Base-by-base conservation (phyloP, 2,888 invertebrate genomes). In the Xestia rhomboidea region DNA sequence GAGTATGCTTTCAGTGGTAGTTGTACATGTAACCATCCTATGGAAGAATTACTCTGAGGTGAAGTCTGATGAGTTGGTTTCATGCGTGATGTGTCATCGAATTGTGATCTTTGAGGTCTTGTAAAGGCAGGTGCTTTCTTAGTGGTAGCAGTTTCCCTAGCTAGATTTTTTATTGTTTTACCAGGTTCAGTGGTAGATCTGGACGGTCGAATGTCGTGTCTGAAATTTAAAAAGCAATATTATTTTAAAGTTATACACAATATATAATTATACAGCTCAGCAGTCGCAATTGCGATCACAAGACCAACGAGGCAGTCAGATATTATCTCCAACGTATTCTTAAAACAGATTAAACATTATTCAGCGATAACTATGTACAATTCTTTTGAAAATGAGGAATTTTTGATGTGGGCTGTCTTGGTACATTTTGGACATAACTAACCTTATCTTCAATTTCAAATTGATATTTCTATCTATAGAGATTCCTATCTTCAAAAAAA, bases 201-300 rank as follows among this genome's bases (percentile, higher is more conserved):
- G 1, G 1, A 18, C 21, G 1, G 8, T 30, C 1, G 8, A 2
- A 24, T 24, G 13, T 41, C 21, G 18, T 38, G n/a, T 18, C 83
- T 78, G 82, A 1, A 82, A 82, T 46, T 24, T 18, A 54, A 27
- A 54, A 75, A 57, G 13, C 2, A 18, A 30, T 3, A 41, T 74
- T 21, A 81, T 54, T 81, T 6, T 44, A 38, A 38, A 38, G 38
- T 60, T 27, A 27, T 2, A 18, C 3, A 27, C 8, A 27, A 27
- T 13, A 6, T 24, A 24, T 24, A 49, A 7, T 49, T n/a, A n/a
- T n/a, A n/a, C n/a, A n/a, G n/a, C n/a, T n/a, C n/a, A n/a, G n/a
- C n/a, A n/a, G n/a, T n/a, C n/a, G n/a, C n/a, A n/a, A n/a, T n/a
- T n/a, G n/a, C n/a, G n/a, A n/a, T n/a, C n/a, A n/a, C n/a, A n/a